Base-by-base conservation (phyloP, 2,113 vertebrate species). In the Turdus rufiventris region DNA sequence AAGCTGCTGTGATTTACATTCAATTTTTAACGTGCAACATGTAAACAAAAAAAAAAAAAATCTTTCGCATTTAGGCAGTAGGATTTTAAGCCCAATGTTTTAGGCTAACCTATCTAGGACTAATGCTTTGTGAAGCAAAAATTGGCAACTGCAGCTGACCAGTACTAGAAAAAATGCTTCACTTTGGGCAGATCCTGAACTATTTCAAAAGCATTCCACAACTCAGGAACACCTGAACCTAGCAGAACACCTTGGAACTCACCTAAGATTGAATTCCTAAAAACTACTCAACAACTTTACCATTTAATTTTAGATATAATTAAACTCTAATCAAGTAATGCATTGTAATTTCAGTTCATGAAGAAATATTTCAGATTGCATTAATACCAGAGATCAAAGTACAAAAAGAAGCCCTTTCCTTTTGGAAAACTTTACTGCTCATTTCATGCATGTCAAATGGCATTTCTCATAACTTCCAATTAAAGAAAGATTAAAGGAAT, bases 401-500 rank as follows among this genome's bases (percentile, higher is more conserved):
- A 48, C 25, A 63, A 83, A 66, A 94, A 57, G 3, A 68, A 79
- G 28, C 33, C 23, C 24, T 76, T 50, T 80, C 31, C 34, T 73
- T 91, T 45, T 38, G 21, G 85, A 91, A 90, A 90, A 83, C 45
- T 77, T 89, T 6, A 3, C 60, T 88, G 9, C 31, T 76, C 24
- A 61, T 88, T 85, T 88, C 50, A 76, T 26, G 54, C 24, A 90
- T 31, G 38, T 72, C 71, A 83, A 88, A 63, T 56, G 54, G 34
- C 34, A 66, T 76, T 90, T 82, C 80, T 26, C 14, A 34, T 51
- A 83, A 73, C 47, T 92, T 91, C 62, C 63, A 94, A 70, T 94
- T 92, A 92, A 68, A 92, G 38, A 76, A 53, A 89, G 56, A 94
- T 95, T 83, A 94, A 92, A 84, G 56, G 63, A 66, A 54, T 83